Base-by-base conservation (phyloP, 2,113 vertebrate species). In the Suncus etruscus region DNA sequence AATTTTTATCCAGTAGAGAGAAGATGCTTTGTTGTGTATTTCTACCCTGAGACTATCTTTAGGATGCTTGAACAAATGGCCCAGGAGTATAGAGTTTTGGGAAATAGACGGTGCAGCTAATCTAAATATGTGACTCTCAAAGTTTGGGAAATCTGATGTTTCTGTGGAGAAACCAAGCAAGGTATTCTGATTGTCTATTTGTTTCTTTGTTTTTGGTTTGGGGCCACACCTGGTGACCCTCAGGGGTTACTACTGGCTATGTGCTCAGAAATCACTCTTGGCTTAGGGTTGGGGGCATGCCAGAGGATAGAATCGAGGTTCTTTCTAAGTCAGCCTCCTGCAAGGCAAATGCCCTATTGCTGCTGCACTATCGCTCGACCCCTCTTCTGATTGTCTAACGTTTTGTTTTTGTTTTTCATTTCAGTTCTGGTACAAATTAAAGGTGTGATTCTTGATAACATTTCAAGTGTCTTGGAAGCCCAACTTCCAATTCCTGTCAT, bases 21-120 rank as follows among this genome's bases (percentile, higher is more conserved):
- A 69, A 70, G 22, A 31, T 10, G 0, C 20, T 54, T 51, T 25
- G 11, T 50, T 73, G 0, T 73, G 20, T 51, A 20, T 47, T 54
- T 78, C 29, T 48, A 24, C 8, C 58, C 5, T 77, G 31, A 73
- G 76, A 69, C n/a, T 84, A 58, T 85, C 93, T 92, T 69, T 61
- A 48, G 24, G 18, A 31, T 85, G 47, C 79, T 89, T 12, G 29
- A 72, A 77, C 75, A 39, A 48, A 69, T 7, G 31, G 10, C 9
- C 4, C 18, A 11, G n/a, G 39, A 31, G 15, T 32, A 11, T 1
- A 47, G 20, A 82, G 10, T 47, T 47, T 58, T 47, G 31, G 31
- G 29, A 51, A 83, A 15, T 9, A 29, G 5, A 39, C 11, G 25
- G 20, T 47, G 45, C 25, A 8, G 25, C 0, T 70, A 47, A 7